Percentiles rank a stretch among this genome's conserved stretches.
These are phyloP conservation scores for Castor canadensis DNA, from an alignment of 2,113 vertebrate genomes.

Conservation along the genomic window DNA sequence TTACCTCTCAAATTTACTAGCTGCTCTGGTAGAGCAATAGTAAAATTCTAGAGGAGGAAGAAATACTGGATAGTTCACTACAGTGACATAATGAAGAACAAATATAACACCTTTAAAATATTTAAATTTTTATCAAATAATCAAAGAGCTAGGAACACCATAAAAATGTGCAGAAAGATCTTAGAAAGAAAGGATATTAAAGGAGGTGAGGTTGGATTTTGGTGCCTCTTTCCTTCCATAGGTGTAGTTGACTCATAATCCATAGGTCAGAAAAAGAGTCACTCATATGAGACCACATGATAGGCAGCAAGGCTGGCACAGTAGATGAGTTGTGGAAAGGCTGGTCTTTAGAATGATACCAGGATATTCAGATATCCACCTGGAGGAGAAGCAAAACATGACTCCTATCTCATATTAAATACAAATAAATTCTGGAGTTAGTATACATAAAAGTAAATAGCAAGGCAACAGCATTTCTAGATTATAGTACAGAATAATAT, in stretches of 20 bases:
- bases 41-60: not conserved
- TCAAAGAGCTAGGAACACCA: not conserved
- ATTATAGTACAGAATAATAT: not conserved
- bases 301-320: not conserved
- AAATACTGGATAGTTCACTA: not conserved
- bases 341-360: not conserved
- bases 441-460: not conserved
- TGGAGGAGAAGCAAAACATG: too few species aligned
- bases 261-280: not conserved
- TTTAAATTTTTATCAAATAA: not conserved
- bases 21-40: not conserved
- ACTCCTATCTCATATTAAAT: not conserved
- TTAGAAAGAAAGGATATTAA: not conserved
- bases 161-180: not conserved
- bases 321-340: not conserved
- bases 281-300: not conserved
- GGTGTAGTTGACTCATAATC: not conserved
- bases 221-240: not conserved
- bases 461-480: not conserved
- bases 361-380: not conserved
- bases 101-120: not conserved
- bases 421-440: not conserved
- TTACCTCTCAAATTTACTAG: not conserved
- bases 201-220: not conserved
- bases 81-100: not conserved